Base-by-base conservation (phyloP, 2,888 invertebrate species). In the Rhodophaea formosa region DNA sequence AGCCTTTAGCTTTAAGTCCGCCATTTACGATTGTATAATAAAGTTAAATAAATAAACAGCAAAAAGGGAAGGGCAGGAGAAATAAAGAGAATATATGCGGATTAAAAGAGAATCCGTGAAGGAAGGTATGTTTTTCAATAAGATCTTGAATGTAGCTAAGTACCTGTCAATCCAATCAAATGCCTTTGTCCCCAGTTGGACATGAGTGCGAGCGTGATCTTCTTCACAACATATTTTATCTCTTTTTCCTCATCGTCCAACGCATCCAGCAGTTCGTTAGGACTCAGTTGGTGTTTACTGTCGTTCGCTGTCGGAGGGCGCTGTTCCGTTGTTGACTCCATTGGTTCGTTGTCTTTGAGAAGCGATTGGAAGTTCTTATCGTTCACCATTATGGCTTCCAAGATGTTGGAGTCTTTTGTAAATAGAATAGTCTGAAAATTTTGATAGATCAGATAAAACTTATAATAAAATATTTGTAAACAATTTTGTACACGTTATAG, bases 391-490 rank as follows among this genome's bases (percentile, higher is more conserved):
- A 88, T 74, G 0, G 80, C 66, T 66, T 91, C 96, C 35, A 97
- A 86, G 57, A 96, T 96, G 15, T 82, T 78, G 39, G 96, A 94
- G 68, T 96, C 94, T 63, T 94, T 95, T 17, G 97, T 97, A 79
- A 97, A 97, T 57, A 97, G 88, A 63, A 97, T 96, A 8, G 96
- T 97, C 97, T 97, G 89, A 30, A 92, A 79, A 23, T 23, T n/a
- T n/a, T 3, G 23, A 23, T 23, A 23, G 2, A 3, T 23, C 23
- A 23, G 2, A 3, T 23, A 23, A 23, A 23, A n/a, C n/a, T n/a
- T n/a, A n/a, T n/a, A n/a, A n/a, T n/a, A n/a, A n/a, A n/a, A n/a
- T n/a, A n/a, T n/a, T n/a, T n/a, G n/a, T n/a, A n/a, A n/a, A n/a
- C n/a, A n/a, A n/a, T n/a, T n/a, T n/a, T n/a, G n/a, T n/a, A n/a